These are phyloP conservation scores for Heterochromis multidens DNA, from an alignment of 2,113 vertebrate species.

Conservation along the genomic window DNA sequence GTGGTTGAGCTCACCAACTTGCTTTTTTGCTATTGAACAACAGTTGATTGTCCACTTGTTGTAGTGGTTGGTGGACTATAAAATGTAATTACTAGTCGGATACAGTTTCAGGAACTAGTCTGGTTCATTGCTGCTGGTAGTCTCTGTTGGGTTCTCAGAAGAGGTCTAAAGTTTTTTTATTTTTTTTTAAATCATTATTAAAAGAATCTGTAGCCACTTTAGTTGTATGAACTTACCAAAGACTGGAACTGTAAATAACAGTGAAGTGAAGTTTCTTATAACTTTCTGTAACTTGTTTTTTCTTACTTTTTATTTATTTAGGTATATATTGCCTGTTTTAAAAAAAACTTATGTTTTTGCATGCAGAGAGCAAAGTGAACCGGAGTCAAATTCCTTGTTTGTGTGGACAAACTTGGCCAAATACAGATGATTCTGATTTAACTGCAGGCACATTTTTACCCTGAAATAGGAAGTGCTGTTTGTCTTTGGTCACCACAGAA, in stretches of 20 bases:
- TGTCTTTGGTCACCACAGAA: neutral
- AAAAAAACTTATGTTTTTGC: no score
- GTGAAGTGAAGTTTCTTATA: no score
- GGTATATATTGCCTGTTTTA: no score
- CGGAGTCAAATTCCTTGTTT: no score
- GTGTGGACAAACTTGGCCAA: no score
- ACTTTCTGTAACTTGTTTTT: no score
- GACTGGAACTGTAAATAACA: neutral
- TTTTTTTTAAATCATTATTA: no score
- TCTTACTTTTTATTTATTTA: no score
- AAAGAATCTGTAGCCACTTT: no score
- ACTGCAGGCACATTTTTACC: neutral
- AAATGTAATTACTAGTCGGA: neutral
- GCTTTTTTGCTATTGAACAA: conserved; percentile 11
- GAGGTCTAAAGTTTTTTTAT: no score
- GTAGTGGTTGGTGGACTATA: neutral
- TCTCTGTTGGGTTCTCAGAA: neutral
- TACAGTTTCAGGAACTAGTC: neutral
- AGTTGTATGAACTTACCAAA: neutral
- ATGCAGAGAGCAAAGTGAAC: no score
- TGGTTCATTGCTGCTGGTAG: neutral
- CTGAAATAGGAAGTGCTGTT: neutral
- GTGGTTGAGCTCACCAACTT: neutral
- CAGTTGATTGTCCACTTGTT: neutral
- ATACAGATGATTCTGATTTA: no score